phyloP scores from a whole-genome alignment of 2,888 invertebrate species.

The Leucophenga maculata region DNA sequence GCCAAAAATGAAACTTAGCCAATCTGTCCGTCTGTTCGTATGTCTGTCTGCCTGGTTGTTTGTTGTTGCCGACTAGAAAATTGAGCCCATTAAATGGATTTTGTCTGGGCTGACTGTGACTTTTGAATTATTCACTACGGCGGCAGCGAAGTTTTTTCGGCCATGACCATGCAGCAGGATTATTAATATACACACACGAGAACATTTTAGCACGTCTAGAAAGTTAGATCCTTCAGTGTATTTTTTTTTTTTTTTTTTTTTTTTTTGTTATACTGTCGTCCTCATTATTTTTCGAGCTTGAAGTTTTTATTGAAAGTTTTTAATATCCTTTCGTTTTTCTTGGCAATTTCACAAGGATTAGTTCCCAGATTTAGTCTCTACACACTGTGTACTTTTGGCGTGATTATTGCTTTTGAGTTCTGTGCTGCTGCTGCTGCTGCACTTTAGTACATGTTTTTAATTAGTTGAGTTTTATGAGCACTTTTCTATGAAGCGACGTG shows the following conservation, averaged over 20 bases:
- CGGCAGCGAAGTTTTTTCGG: background rate
- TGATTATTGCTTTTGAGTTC: too few relatives aligned
- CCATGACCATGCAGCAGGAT: background rate
- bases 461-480: background rate
- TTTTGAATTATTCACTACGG: background rate
- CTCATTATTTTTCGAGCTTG: background rate
- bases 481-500: background rate
- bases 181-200: background rate
- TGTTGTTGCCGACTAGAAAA: background rate
- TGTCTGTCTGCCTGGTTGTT: background rate
- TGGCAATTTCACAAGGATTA: constrained; percentile 15
- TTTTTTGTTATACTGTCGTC: background rate
- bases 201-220: constrained; percentile 5
- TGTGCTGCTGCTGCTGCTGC: background rate
- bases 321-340: constrained; percentile 18
- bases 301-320: constrained; percentile 12
- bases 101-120: background rate
- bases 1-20: constrained; percentile 1
- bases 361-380: background rate
- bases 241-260: constrained; percentile 4
- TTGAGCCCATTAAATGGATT: background rate
- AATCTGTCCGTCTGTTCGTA: background rate
- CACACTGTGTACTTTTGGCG: too few relatives aligned
- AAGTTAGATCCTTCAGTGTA: background rate
- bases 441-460: background rate